phyloP scores from a whole-genome alignment of 2,888 invertebrate species.

The Trichopoda pennipes region DNA sequence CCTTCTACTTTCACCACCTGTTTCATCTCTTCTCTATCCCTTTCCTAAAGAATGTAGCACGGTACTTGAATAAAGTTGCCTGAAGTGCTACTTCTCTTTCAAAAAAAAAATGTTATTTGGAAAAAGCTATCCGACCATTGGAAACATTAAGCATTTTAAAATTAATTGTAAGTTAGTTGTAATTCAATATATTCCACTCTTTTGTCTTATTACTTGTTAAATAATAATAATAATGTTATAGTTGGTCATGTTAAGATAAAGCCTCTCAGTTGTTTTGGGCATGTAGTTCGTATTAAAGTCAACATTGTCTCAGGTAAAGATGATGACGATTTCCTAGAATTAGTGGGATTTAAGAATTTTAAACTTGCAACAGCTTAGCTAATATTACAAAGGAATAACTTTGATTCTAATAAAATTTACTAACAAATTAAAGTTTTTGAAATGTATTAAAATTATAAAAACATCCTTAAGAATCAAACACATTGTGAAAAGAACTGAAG shows the following conservation, averaged over 20 bases:
- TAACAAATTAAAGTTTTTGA: background rate
- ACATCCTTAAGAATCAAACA: background rate
- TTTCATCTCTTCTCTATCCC: too few species aligned
- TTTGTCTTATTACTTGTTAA: too few species aligned
- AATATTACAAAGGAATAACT: slow-evolving; percentile 13
- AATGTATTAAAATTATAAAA: background rate
- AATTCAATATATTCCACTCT: too few species aligned
- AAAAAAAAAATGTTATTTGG: too few species aligned
- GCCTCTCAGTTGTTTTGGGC: slow-evolving; percentile 2
- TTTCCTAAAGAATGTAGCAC: too few species aligned
- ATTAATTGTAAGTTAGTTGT: too few species aligned
- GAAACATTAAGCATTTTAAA: too few species aligned
- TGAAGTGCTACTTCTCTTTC: too few species aligned
- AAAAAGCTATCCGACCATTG: too few species aligned
- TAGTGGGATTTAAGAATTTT: slow-evolving; percentile 24
- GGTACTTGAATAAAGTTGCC: too few species aligned
- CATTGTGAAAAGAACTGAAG: too few species aligned
- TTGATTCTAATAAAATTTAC: background rate
- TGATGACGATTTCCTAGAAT: slow-evolving; percentile 49
- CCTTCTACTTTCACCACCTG: too few species aligned
- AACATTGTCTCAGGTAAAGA: slow-evolving; percentile 47
- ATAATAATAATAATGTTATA: background rate
- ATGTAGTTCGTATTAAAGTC: slow-evolving; percentile 31
- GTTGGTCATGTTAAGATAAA: slow-evolving; percentile 20
- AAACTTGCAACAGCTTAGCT: slow-evolving; percentile 7